Evolutionary conservation across 2,888 invertebrate species (phyloP).

Genomic region (Bellardia bayeri): DNA sequence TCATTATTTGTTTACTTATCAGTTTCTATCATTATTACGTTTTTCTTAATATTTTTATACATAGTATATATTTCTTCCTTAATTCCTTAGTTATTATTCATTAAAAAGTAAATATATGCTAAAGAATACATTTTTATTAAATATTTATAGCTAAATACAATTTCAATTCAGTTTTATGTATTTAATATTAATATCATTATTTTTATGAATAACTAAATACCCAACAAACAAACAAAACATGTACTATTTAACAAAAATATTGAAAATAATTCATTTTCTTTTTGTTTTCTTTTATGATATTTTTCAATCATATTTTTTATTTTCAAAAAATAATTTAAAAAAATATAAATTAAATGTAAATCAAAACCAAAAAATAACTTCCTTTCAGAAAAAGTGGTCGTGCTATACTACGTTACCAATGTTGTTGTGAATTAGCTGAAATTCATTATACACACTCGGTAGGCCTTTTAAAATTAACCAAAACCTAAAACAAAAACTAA

Average conservation of each 20-base stretch:
- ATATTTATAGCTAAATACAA: slow-evolving; percentile 61
- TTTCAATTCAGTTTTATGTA: slow-evolving; percentile 29
- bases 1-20: background rate
- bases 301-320: slow-evolving; percentile 76
- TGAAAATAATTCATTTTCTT: slow-evolving; percentile 74
- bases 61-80: slow-evolving; percentile 9
- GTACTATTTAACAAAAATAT: slow-evolving; percentile 65
- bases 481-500: slow-evolving; percentile 15
- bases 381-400: slow-evolving; percentile 85
- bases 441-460: slow-evolving; percentile 85
- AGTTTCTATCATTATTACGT: slow-evolving; percentile 21
- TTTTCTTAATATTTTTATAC: background rate
- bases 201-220: background rate
- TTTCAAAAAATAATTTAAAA: background rate
- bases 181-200: slow-evolving; percentile 23
- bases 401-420: slow-evolving; percentile 85
- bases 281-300: slow-evolving; percentile 63
- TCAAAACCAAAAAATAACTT: slow-evolving; percentile 56
- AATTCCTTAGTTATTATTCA: slow-evolving; percentile 4
- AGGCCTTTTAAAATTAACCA: slow-evolving; percentile 78
- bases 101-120: slow-evolving; percentile 54
- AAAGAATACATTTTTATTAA: slow-evolving; percentile 40
- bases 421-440: slow-evolving; percentile 85
- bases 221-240: background rate
- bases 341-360: slow-evolving; percentile 46